phyloP scores from a whole-genome alignment of 2,113 vertebrate species.

The Hippolais icterina region DNA sequence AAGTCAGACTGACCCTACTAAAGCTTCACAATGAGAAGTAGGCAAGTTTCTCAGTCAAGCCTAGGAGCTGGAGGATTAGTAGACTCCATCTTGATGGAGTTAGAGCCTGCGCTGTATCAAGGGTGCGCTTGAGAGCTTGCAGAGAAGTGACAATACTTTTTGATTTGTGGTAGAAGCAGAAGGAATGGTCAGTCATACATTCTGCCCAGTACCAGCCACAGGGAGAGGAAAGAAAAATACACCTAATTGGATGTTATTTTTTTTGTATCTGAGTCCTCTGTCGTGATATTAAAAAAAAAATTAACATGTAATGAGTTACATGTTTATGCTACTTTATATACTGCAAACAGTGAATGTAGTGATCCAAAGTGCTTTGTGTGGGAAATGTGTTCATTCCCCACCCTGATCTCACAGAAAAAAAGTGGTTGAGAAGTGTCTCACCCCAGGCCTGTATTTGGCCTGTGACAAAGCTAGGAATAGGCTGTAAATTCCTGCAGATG shows the following conservation, averaged over 20 bases:
- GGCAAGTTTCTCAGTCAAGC: not conserved
- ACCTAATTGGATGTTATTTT: fast-evolving
- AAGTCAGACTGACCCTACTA: not conserved
- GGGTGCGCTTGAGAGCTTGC: not conserved
- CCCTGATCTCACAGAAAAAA: not conserved
- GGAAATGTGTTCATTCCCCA: not conserved
- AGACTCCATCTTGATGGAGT: not conserved
- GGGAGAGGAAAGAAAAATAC: not conserved
- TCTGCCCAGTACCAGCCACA: not conserved
- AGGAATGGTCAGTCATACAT: not conserved
- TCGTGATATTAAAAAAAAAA: not conserved
- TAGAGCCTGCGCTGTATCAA: not conserved
- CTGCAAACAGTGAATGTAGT: not conserved
- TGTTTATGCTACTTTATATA: not conserved
- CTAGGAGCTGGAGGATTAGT: not conserved
- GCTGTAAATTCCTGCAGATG: not conserved
- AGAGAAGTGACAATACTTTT: not conserved
- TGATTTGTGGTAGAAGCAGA: not conserved
- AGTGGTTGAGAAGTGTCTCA: not conserved
- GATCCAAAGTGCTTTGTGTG: not conserved
- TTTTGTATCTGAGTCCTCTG: not conserved
- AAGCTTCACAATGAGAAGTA: not conserved
- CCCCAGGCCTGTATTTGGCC: not conserved
- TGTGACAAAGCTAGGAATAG: not conserved
- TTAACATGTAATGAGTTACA: not conserved